Evolutionary conservation across 1,140 invertebrate species (phyloP).

Genomic region (Papilio xuthus): DNA sequence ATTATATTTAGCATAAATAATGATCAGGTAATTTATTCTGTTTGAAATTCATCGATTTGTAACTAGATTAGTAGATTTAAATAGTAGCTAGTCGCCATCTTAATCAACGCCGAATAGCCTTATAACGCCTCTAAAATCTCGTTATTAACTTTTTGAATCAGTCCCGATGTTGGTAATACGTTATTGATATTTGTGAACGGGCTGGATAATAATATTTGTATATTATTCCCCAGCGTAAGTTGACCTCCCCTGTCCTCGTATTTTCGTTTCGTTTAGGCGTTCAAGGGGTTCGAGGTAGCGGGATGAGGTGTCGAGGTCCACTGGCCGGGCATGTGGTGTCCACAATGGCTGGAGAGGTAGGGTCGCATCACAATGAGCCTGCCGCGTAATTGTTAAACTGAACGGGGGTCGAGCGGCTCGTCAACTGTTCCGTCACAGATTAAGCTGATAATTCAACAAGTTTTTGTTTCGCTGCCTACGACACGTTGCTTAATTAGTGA

Average conservation of each 20-base stretch:
- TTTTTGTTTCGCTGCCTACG: slow-evolving; percentile 49
- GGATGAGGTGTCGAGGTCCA: slow-evolving; percentile 50
- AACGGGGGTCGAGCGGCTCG: slow-evolving; percentile 76
- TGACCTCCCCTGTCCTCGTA: slow-evolving; percentile 51
- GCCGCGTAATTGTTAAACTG: slow-evolving; percentile 79
- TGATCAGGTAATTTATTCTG: slow-evolving; percentile 33
- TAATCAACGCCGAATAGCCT: slow-evolving; percentile 54
- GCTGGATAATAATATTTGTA: slow-evolving; percentile 81
- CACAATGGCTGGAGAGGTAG: slow-evolving; percentile 77
- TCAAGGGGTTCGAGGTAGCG: slow-evolving; percentile 49
- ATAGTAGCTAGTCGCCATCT: slow-evolving; percentile 39
- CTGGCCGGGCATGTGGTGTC: slow-evolving; percentile 65
- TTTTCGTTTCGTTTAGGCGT: slow-evolving; percentile 40
- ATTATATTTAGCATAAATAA: slow-evolving; percentile 36
- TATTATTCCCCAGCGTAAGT: slow-evolving; percentile 59
- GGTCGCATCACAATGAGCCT: slow-evolving; percentile 76
- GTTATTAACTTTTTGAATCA: slow-evolving; percentile 80
- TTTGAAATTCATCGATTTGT: slow-evolving; percentile 38
- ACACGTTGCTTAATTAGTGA: slow-evolving; percentile 36
- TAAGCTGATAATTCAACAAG: slow-evolving; percentile 55
- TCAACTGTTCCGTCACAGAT: slow-evolving; percentile 74
- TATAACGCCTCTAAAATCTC: slow-evolving; percentile 63
- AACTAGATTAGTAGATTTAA: slow-evolving; percentile 37
- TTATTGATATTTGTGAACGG: slow-evolving; percentile 81
- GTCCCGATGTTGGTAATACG: slow-evolving; percentile 73